Percentiles rank a stretch among this genome's conserved stretches.
phyloP scores from a whole-genome alignment of 2,797 vertebrate species.

The Microtus agrestis region DNA sequence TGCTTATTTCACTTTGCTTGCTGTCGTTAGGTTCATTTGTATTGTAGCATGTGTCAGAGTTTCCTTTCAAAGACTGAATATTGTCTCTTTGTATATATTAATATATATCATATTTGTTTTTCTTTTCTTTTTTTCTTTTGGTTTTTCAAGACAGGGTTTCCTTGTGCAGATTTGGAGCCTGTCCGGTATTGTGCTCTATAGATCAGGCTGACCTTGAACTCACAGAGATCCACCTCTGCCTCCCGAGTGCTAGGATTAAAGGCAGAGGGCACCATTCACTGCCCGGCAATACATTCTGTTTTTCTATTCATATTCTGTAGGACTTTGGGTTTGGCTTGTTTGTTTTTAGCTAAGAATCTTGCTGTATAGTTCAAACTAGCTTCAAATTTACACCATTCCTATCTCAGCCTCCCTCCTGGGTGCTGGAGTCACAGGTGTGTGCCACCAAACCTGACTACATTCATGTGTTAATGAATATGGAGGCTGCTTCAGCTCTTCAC shows the following conservation, averaged over 20 bases:
- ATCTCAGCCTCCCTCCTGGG: background rate
- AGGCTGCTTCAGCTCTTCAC: background rate
- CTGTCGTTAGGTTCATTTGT: background rate
- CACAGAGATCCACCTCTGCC: no score
- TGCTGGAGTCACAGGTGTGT: background rate
- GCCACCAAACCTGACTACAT: background rate
- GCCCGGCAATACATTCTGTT: background rate
- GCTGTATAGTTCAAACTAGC: background rate
- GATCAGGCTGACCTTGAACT: no score
- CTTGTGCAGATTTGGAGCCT: no score
- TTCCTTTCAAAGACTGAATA: background rate
- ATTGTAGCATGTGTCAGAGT: background rate
- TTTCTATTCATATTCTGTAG: background rate
- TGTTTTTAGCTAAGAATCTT: background rate
- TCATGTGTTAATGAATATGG: background rate
- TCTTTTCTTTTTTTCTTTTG: background rate
- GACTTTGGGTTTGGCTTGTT: background rate
- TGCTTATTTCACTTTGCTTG: background rate
- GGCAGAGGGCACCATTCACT: no score
- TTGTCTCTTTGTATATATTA: fast-evolving
- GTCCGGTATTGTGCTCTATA: no score
- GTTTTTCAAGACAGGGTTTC: no score
- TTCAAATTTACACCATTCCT: background rate
- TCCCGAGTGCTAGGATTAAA: no score
- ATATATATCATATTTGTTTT: background rate